Conservation (phyloP, 2,113 vertebrate genomes). For the Ardeotis arabs region DNA sequence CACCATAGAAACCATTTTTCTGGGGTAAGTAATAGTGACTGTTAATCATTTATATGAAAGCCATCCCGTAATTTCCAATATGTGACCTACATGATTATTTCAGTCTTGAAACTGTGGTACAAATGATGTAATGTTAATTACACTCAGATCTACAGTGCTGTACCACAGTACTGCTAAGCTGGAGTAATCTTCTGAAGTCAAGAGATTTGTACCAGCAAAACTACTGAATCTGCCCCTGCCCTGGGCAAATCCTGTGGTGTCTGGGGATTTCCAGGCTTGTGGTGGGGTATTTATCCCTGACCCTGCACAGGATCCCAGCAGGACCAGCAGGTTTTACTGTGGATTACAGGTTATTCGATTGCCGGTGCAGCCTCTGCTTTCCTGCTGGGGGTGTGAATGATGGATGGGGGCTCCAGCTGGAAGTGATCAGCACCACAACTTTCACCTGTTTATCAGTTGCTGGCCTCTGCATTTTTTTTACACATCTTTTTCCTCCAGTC, state of each 20-base stretch:
- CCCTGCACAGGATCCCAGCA: neutral
- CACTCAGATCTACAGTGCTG: neutral
- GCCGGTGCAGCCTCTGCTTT: neutral
- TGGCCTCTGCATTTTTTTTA: neutral
- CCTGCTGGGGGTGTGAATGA: neutral
- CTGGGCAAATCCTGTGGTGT: neutral
- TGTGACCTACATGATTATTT: slow-evolving; percentile 25
- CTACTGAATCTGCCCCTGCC: neutral
- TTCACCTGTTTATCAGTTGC: slow-evolving; percentile 8
- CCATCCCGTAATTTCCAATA: slow-evolving; percentile 49
- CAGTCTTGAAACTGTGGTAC: slow-evolving; percentile 8
- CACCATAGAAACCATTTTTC: slow-evolving; percentile 35
- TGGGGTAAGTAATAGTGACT: slow-evolving; percentile 18
- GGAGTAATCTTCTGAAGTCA: neutral
- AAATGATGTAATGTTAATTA: slow-evolving; percentile 57
- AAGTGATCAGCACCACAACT: neutral
- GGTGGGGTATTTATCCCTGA: neutral
- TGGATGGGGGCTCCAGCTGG: neutral
- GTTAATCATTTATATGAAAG: slow-evolving; percentile 40
- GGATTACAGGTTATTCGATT: neutral
- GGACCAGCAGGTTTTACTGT: neutral
- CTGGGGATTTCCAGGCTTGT: neutral
- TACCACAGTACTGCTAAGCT: neutral
- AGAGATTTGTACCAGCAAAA: neutral
- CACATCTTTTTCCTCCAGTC: neutral